These are phyloP conservation scores for Bombylius discolor DNA, from an alignment of 2,888 invertebrate genomes.

Conservation along the genomic window DNA sequence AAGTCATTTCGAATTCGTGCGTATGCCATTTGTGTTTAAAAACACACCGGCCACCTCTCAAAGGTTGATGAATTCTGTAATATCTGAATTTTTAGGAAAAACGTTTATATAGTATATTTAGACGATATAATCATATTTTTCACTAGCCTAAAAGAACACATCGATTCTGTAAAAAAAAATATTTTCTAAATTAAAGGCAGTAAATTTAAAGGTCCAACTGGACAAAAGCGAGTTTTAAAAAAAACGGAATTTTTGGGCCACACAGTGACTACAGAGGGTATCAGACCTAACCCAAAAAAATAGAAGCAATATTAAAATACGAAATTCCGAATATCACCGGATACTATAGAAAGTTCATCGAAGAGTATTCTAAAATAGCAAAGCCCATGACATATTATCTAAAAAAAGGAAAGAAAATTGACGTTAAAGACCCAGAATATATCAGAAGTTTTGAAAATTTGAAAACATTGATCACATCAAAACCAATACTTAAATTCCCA, in stretches of 20 bases:
- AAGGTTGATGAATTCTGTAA: slow-evolving; percentile 2
- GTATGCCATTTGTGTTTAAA: slow-evolving; percentile 10
- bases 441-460: background rate
- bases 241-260: background rate
- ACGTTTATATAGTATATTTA: slow-evolving; percentile 7
- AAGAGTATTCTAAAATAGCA: slow-evolving; percentile 8
- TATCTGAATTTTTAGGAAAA: slow-evolving; percentile 9
- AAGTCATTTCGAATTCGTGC: slow-evolving; percentile 10
- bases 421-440: background rate
- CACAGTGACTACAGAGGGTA: slow-evolving; percentile 5
- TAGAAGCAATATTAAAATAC: slow-evolving; percentile 2
- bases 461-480: slow-evolving; percentile 7
- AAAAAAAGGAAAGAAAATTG: slow-evolving; percentile 2
- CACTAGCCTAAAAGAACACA: slow-evolving; percentile 5
- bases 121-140: slow-evolving; percentile 5
- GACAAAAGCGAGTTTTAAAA: slow-evolving; percentile 1
- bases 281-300: too few species aligned
- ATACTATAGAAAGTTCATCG: slow-evolving; percentile 8
- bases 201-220: slow-evolving; percentile 4
- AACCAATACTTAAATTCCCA: slow-evolving; percentile 20
- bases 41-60: too few species aligned
- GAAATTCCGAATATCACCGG: slow-evolving; percentile 4
- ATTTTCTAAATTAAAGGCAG: background rate
- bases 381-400: slow-evolving; percentile 13
- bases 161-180: background rate